Percentiles rank a stretch among this genome's conserved stretches.
Conservation (phyloP, 2,888 invertebrate species). For the Blomia tropicalis region DNA sequence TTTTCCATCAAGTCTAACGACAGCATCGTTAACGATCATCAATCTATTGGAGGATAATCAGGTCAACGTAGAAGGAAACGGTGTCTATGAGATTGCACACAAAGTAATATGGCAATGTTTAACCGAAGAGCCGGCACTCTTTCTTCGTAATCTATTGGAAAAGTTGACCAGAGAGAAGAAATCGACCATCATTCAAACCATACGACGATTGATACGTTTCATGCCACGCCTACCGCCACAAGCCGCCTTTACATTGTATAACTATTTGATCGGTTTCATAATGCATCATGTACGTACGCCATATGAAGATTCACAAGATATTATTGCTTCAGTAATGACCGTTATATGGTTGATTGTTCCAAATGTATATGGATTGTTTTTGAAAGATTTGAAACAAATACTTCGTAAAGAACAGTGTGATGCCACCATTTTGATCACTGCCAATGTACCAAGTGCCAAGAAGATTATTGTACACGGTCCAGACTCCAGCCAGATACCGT, state of each 20-base stretch:
- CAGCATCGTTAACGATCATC: constrained; percentile 85
- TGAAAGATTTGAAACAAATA: constrained; percentile 97
- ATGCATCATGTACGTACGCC: constrained; percentile 98
- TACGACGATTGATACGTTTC: constrained; percentile 68
- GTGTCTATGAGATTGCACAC: constrained; percentile 92
- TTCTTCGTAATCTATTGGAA: constrained; percentile 85
- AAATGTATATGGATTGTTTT: constrained; percentile 95
- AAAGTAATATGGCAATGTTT: constrained; percentile 95
- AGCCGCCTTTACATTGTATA: constrained; percentile 92
- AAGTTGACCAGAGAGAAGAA: constrained; percentile 80
- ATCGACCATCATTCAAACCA: constrained; percentile 77
- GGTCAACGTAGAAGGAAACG: constrained; percentile 76
- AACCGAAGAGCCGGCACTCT: constrained; percentile 91
- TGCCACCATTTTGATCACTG: constrained; percentile 82
- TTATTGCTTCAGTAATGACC: constrained; percentile 83
- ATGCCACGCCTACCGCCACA: constrained; percentile 47
- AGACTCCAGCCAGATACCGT: constrained; percentile 84
- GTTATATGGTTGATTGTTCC: constrained; percentile 97
- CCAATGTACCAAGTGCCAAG: constrained; percentile 97
- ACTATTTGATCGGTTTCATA: constrained; percentile 92
- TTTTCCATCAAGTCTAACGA: constrained; percentile 90
- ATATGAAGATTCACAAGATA: constrained; percentile 81
- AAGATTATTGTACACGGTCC: constrained; percentile 94
- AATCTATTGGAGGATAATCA: constrained; percentile 87
- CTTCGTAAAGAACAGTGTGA: constrained; percentile 97